These are phyloP conservation scores for Terebella lapidaria DNA, from an alignment of 2,888 invertebrate species.

Conservation along the genomic window DNA sequence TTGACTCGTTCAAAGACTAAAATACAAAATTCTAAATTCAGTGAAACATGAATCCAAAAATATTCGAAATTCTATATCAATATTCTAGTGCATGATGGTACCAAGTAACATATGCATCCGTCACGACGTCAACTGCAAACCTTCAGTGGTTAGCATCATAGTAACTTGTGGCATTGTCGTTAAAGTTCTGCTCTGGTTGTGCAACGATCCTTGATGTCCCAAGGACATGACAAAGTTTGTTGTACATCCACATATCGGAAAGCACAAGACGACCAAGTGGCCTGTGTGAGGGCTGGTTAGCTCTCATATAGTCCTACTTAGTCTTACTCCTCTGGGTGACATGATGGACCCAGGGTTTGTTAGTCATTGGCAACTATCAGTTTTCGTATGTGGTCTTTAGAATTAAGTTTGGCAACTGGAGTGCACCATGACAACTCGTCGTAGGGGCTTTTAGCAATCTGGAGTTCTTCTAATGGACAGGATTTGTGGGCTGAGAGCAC, in stretches of 20 bases:
- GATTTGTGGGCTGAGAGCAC: not conserved
- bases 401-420: not conserved
- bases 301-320: not conserved
- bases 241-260: not conserved
- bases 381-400: not conserved
- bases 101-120: not conserved
- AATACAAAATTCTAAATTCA: not conserved
- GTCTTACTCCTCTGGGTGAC: slow-evolving; percentile 20
- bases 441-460: not conserved
- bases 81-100: not conserved
- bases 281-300: not conserved
- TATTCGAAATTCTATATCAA: not conserved
- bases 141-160: no score
- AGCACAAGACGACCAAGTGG: not conserved
- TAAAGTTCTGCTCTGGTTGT: not conserved
- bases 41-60: not conserved
- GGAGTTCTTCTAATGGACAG: no score
- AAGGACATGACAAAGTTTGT: no score
- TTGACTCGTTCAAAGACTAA: not conserved
- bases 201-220: not conserved
- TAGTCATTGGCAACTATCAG: not conserved
- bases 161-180: not conserved
- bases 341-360: slow-evolving; percentile 23
- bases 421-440: not conserved
- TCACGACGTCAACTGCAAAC: no score